Conservation (phyloP, 1,140 invertebrate genomes). For the Liolophura sinensis region DNA sequence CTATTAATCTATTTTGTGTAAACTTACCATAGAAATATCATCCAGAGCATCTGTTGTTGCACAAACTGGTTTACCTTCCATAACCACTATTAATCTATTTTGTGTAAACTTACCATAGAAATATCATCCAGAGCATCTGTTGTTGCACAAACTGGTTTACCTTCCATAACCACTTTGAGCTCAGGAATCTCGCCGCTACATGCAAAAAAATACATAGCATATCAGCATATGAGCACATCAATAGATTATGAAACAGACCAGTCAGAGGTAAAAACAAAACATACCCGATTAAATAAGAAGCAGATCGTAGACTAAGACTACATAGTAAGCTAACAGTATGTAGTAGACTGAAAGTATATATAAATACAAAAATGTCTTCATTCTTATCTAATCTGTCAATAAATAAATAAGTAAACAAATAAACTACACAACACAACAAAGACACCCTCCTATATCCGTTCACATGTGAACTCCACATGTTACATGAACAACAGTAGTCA, state of each 20-base stretch:
- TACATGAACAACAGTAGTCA: neutral
- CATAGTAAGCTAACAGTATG: too few relatives aligned
- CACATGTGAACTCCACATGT: neutral
- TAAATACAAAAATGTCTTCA: too few relatives aligned
- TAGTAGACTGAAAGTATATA: too few relatives aligned
- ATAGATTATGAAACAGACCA: neutral
- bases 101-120: constrained; percentile 16
- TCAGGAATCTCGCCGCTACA: constrained; percentile 25
- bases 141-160: constrained; percentile 18
- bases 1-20: neutral
- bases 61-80: constrained; percentile 30
- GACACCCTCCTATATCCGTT: too few relatives aligned
- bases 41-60: neutral
- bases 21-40: neutral
- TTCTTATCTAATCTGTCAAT: too few relatives aligned
- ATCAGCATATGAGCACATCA: neutral
- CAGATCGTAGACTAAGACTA: too few relatives aligned
- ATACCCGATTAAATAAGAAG: too few relatives aligned
- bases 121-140: constrained; percentile 23
- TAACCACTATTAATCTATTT: constrained; percentile 15
- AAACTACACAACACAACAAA: too few relatives aligned
- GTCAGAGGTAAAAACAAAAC: neutral
- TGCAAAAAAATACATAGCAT: constrained; percentile 5
- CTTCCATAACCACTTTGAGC: constrained; percentile 38
- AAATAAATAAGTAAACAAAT: too few relatives aligned